phyloP scores from a whole-genome alignment of 2,113 vertebrate genomes.

The Menura novaehollandiae region DNA sequence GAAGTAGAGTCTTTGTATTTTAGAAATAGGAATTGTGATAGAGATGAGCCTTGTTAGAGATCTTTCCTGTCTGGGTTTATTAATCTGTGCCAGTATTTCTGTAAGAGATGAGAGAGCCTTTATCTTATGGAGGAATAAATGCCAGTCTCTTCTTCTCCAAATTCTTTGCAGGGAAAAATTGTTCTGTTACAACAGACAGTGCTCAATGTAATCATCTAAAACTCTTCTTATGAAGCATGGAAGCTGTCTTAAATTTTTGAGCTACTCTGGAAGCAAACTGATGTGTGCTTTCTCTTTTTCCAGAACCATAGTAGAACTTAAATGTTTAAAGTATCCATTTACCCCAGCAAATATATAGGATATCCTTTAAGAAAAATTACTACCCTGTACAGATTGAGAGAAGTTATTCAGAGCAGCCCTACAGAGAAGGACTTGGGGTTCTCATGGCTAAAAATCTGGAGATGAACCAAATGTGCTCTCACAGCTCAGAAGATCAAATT shows the following conservation, averaged over 20 bases:
- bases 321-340: not conserved
- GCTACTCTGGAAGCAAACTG: not conserved
- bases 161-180: not conserved
- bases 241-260: not conserved
- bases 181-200: not conserved
- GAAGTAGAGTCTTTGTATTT: constrained; percentile 20
- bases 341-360: not conserved
- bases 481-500: not conserved
- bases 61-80: not conserved
- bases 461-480: not conserved
- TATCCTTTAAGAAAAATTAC: not conserved
- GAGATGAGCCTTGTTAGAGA: not conserved
- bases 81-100: constrained; percentile 43
- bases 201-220: not conserved
- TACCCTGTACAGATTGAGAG: not conserved
- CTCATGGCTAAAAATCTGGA: not conserved
- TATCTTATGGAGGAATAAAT: constrained; percentile 33
- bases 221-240: not conserved
- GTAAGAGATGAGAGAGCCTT: not conserved
- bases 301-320: not conserved
- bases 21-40: not conserved
- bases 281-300: not conserved
- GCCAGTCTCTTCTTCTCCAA: not conserved
- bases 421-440: not conserved
- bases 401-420: not conserved